These are phyloP conservation scores for Syngnathus typhle DNA, from an alignment of 2,113 vertebrate genomes.

Conservation along the genomic window DNA sequence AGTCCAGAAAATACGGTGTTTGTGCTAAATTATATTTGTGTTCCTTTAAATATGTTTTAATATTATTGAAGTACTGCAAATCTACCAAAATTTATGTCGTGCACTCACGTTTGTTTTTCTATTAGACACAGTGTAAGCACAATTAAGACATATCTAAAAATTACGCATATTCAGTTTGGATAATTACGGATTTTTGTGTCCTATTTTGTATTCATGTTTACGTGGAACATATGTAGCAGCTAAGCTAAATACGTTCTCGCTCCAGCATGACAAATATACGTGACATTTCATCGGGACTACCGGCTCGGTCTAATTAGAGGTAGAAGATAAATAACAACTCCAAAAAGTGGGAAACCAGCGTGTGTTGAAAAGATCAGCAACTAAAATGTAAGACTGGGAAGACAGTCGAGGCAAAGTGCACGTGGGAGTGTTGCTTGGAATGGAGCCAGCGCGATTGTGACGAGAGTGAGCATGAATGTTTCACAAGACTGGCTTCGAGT, in stretches of 20 bases:
- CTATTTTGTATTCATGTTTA: too few relatives aligned
- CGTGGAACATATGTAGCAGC: not conserved
- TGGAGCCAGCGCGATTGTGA: slow-evolving; percentile 27
- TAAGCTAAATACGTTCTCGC: not conserved
- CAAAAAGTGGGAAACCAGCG: slow-evolving; percentile 4
- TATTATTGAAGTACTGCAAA: too few relatives aligned
- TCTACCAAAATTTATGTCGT: too few relatives aligned
- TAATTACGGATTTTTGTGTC: too few relatives aligned
- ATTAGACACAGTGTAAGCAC: too few relatives aligned
- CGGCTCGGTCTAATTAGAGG: not conserved
- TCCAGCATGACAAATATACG: not conserved
- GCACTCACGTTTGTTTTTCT: too few relatives aligned
- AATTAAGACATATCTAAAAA: too few relatives aligned
- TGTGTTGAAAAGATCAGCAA: slow-evolving; percentile 26
- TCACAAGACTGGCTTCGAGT: slow-evolving; percentile 32
- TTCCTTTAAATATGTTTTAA: too few relatives aligned
- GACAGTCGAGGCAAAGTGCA: slow-evolving; percentile 14
- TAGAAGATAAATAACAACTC: slow-evolving; percentile 17
- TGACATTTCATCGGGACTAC: not conserved
- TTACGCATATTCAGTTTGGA: too few relatives aligned
- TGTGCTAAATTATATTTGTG: too few relatives aligned
- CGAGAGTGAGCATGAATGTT: slow-evolving; percentile 49
- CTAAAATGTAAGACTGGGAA: slow-evolving; percentile 30
- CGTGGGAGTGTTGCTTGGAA: slow-evolving; percentile 33
- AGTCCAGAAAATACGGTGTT: too few relatives aligned